Percentiles rank a stretch among this genome's conserved stretches.
These are phyloP conservation scores for Noctua comes DNA, from an alignment of 2,888 invertebrate species.

Conservation along the genomic window DNA sequence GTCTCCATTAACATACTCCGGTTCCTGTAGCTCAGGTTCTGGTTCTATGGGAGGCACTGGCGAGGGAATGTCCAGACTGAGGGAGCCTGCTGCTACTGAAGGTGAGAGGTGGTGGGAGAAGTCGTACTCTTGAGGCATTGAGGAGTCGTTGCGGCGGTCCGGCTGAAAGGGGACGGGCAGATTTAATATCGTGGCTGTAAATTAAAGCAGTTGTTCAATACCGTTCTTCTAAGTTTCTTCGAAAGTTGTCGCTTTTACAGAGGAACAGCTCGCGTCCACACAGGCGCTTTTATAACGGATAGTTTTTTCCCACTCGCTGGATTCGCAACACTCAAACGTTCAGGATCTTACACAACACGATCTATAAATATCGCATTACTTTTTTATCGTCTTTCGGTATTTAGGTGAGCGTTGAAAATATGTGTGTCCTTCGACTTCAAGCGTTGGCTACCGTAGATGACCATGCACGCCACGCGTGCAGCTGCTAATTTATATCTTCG, in stretches of 20 bases:
- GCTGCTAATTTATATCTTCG: no score
- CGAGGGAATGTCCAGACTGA: conserved; percentile 86
- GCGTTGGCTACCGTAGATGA: no score
- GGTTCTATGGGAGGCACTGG: conserved; percentile 85
- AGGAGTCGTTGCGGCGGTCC: conserved; percentile 91
- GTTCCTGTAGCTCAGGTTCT: conserved; percentile 73
- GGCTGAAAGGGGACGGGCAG: conserved; percentile 77
- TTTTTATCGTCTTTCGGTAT: neutral
- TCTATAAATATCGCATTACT: neutral
- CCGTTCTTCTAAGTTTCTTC: neutral
- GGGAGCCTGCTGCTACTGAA: conserved; percentile 82
- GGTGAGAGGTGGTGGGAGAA: conserved; percentile 88
- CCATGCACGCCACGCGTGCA: no score
- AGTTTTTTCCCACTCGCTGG: neutral
- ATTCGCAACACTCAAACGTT: neutral
- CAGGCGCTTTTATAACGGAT: neutral
- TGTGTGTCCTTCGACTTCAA: no score
- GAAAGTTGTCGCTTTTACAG: neutral
- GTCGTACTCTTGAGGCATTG: conserved; percentile 89
- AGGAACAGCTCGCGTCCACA: neutral
- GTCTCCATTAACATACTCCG: conserved; percentile 74
- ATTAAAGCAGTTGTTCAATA: neutral
- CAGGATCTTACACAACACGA: neutral
- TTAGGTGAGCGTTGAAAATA: no score
- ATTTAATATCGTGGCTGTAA: no score